phyloP scores from a whole-genome alignment of 2,797 vertebrate species.

The Etheostoma nigrum region DNA sequence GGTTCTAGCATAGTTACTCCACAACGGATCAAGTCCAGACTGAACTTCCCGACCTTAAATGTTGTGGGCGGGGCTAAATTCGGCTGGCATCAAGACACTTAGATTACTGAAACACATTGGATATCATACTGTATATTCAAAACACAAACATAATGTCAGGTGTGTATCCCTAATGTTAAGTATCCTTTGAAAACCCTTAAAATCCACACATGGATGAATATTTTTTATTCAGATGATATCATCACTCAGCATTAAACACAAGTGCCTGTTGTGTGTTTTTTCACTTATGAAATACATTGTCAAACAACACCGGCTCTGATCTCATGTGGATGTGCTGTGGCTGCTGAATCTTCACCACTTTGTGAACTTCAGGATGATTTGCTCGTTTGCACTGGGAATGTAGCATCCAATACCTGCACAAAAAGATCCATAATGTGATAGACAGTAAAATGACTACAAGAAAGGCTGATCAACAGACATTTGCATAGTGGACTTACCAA shows the following conservation, averaged over 20 bases:
- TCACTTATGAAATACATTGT: background rate
- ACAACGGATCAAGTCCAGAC: no score
- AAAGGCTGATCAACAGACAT: background rate
- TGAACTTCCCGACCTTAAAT: no score
- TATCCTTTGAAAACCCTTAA: background rate
- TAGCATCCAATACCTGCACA: slow-evolving; percentile 77
- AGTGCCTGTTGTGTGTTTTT: background rate
- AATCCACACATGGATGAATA: background rate
- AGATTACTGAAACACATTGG: background rate
- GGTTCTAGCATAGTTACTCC: no score
- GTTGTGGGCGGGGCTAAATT: no score
- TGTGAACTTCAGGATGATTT: slow-evolving; percentile 70
- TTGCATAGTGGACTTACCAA: slow-evolving; percentile 63
- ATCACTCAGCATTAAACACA: background rate
- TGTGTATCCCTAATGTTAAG: background rate
- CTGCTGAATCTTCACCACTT: slow-evolving; percentile 50
- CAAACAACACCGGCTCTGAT: background rate
- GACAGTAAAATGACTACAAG: background rate
- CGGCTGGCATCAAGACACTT: no score
- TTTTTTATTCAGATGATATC: slow-evolving; percentile 10
- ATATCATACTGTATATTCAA: background rate
- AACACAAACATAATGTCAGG: background rate
- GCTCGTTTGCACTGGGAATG: slow-evolving; percentile 60
- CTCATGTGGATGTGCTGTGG: background rate
- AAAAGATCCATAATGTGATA: background rate